Evolutionary conservation across 2,888 invertebrate genomes (phyloP).

Genomic region (Erebia ligea): DNA sequence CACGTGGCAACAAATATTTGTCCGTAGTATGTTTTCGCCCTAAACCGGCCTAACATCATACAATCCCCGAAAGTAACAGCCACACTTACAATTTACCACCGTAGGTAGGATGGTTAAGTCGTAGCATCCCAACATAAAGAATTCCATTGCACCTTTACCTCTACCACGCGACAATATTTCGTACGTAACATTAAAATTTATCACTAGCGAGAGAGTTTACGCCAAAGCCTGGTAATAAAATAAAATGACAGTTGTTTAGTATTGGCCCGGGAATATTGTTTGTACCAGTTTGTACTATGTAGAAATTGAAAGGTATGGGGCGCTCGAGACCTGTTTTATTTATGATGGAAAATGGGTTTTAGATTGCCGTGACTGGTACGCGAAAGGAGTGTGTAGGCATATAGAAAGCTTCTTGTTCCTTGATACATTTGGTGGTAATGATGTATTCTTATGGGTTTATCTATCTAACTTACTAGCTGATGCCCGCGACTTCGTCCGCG

Average conservation of each 20-base stretch:
- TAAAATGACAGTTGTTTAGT: slow-evolving; percentile 84
- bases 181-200: slow-evolving; percentile 78
- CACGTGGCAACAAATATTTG: too few relatives aligned
- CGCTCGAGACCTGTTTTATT: slow-evolving; percentile 77
- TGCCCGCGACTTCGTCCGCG: too few relatives aligned
- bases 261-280: slow-evolving; percentile 74
- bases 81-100: slow-evolving; percentile 22
- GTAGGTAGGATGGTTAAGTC: slow-evolving; percentile 14
- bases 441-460: too few relatives aligned
- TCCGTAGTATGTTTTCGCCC: background rate
- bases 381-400: background rate
- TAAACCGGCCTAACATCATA: background rate
- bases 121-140: slow-evolving; percentile 32
- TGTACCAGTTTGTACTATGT: slow-evolving; percentile 67
- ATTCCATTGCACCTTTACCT: slow-evolving; percentile 39
- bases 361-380: slow-evolving; percentile 65
- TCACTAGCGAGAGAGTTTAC: slow-evolving; percentile 74
- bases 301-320: slow-evolving; percentile 82
- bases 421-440: too few relatives aligned
- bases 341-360: slow-evolving; percentile 77
- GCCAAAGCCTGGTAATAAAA: slow-evolving; percentile 79
- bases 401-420: background rate
- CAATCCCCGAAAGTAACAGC: slow-evolving; percentile 3
- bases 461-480: too few relatives aligned
- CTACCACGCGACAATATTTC: slow-evolving; percentile 73